phyloP scores from a whole-genome alignment of 2,113 vertebrate species.

The Cromileptes altivelis region DNA sequence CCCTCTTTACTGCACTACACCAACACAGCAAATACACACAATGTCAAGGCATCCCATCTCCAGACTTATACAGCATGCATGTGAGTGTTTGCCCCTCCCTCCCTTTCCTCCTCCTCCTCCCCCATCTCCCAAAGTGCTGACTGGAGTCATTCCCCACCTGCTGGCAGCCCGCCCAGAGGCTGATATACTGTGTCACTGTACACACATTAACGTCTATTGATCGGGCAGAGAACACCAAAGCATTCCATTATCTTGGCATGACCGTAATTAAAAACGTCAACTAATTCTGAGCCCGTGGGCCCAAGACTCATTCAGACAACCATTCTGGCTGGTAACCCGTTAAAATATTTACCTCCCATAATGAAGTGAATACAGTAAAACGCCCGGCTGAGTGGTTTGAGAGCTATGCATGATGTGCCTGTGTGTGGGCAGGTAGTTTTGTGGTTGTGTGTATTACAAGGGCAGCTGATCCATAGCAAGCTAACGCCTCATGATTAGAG shows the following conservation, averaged over 20 bases:
- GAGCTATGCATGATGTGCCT: not conserved
- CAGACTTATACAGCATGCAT: not conserved
- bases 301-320: constrained; percentile 2
- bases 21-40: constrained; percentile 26
- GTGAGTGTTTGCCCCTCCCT: not conserved
- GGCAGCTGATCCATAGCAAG: constrained; percentile 45
- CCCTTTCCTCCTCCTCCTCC: not conserved
- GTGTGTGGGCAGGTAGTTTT: constrained; percentile 1
- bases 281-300: constrained; percentile 26
- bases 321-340: constrained; percentile 27
- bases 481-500: constrained; percentile 58
- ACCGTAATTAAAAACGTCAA: constrained; percentile 61
- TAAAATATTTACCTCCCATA: constrained; percentile 71
- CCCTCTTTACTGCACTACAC: constrained; percentile 51
- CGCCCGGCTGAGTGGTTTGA: not conserved
- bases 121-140: constrained; percentile 73
- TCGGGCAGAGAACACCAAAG: constrained; percentile 59
- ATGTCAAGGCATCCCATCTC: constrained; percentile 15
- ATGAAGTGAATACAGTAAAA: constrained; percentile 33
- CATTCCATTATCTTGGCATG: constrained; percentile 72
- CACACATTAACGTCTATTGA: constrained; percentile 81
- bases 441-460: not conserved
- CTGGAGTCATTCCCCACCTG: constrained; percentile 58
- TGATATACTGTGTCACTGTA: constrained; percentile 71
- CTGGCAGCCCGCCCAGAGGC: constrained; percentile 68